These are phyloP conservation scores for Microtus obscurus DNA, from an alignment of 2,797 vertebrate genomes.

Conservation along the genomic window DNA sequence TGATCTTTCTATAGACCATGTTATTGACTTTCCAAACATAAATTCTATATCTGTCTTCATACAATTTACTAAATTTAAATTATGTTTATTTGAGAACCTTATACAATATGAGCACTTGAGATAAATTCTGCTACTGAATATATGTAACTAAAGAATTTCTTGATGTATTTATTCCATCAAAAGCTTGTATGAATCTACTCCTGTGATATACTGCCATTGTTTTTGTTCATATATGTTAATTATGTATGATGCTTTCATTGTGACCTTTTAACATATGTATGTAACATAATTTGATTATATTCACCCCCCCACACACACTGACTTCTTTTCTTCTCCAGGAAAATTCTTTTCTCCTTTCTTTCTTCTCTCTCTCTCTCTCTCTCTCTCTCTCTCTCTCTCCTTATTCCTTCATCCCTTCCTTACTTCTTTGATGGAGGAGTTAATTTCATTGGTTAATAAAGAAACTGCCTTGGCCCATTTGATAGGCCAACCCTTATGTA, in stretches of 20 bases:
- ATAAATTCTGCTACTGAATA: not conserved
- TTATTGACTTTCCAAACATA: not conserved
- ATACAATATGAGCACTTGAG: not conserved
- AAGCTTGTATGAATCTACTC: not conserved
- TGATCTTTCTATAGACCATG: not conserved
- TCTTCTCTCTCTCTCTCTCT: too few relatives aligned
- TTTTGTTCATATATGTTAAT: not conserved
- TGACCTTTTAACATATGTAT: too few relatives aligned
- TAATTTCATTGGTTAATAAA: too few relatives aligned
- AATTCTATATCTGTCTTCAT: not conserved
- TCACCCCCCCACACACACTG: not conserved
- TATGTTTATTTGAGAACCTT: not conserved
- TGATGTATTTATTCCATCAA: not conserved
- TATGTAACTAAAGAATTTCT: conserved; percentile 5
- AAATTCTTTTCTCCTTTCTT: not conserved
- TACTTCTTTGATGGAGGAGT: not conserved
- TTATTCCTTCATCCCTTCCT: too few relatives aligned
- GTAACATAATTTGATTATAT: not conserved
- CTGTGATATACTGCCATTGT: not conserved
- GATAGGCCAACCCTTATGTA: too few relatives aligned
- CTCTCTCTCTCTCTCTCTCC: too few relatives aligned
- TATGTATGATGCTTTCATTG: not conserved
- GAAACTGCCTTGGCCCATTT: too few relatives aligned
- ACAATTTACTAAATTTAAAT: not conserved
- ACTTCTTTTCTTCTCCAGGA: not conserved